A percentile compares a stretch with the other conserved stretches of the same genome.
Conservation (phyloP, 2,888 invertebrate genomes). For the Metopia argyrocephala region DNA sequence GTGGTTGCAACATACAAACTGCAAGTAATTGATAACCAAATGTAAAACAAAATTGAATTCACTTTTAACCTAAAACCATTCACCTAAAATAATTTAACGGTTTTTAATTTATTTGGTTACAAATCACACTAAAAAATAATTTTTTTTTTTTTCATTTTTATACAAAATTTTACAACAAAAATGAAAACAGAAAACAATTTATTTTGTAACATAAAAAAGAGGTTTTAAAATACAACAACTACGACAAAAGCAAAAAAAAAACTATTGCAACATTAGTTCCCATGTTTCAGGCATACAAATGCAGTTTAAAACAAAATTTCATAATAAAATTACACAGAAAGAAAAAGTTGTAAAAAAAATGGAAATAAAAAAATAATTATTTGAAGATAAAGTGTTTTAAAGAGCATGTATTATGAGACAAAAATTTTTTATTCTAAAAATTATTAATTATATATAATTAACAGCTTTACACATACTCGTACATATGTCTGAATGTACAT, state of each 20-base stretch:
- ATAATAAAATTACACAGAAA: neutral
- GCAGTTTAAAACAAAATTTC: constrained; percentile 8
- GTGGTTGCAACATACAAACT: neutral
- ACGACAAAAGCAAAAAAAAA: neutral
- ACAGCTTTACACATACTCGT: too few species aligned
- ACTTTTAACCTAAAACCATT: neutral
- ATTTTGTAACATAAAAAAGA: neutral
- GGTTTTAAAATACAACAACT: neutral
- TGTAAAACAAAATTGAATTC: neutral
- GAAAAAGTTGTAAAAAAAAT: neutral
- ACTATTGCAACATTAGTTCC: constrained; percentile 20
- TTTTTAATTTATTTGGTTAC: too few species aligned
- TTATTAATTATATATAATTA: too few species aligned
- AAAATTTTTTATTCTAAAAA: too few species aligned
- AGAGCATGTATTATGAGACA: too few species aligned
- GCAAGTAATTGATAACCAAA: neutral
- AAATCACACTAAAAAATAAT: neutral
- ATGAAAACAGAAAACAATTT: neutral
- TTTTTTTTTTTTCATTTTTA: neutral
- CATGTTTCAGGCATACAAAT: constrained; percentile 17
- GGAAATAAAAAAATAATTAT: neutral
- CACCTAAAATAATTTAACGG: too few species aligned
- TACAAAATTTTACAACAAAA: neutral
- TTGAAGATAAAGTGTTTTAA: too few species aligned
- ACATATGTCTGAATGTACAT: too few species aligned